Percentiles rank a stretch among this genome's conserved stretches.
These are phyloP conservation scores for Phycodurus eques DNA, from an alignment of 2,113 vertebrate species.

Conservation along the genomic window DNA sequence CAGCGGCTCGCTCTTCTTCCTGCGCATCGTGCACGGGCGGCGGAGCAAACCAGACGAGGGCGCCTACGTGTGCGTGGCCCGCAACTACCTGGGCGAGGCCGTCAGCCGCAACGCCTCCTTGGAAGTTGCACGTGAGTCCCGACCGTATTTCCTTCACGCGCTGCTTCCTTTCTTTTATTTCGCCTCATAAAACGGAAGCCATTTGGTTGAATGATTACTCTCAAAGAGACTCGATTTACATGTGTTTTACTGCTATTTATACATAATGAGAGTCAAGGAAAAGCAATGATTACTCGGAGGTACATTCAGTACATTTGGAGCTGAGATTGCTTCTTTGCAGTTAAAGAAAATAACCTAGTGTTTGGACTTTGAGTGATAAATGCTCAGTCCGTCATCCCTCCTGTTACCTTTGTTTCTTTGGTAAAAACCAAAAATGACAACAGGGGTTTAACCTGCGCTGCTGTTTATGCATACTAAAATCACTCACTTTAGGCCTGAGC, in stretches of 20 bases:
- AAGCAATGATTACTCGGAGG: constrained; percentile 29
- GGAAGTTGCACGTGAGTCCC: constrained; percentile 97
- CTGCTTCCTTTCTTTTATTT: background rate
- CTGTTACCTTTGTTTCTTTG: background rate
- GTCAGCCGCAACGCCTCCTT: constrained; percentile 96
- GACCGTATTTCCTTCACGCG: background rate
- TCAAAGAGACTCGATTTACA: constrained; percentile 27
- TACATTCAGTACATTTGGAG: background rate
- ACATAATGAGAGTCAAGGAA: constrained; percentile 20
- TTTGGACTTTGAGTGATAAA: background rate
- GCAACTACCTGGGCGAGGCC: constrained; percentile 98
- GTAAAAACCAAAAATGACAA: too few relatives aligned
- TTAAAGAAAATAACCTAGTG: too few relatives aligned
- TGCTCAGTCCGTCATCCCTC: background rate
- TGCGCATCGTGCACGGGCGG: constrained; percentile 94
- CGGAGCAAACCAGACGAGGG: constrained; percentile 96
- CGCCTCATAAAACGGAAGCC: background rate
- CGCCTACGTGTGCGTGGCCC: constrained; percentile 92
- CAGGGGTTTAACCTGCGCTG: too few relatives aligned
- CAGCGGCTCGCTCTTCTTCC: constrained; percentile 94
- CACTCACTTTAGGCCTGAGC: too few relatives aligned
- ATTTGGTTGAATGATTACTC: constrained; percentile 4
- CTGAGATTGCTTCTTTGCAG: background rate
- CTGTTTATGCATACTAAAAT: background rate
- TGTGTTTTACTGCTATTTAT: constrained; percentile 10